phyloP scores from a whole-genome alignment of 2,113 vertebrate species.

The Vombatus ursinus region DNA sequence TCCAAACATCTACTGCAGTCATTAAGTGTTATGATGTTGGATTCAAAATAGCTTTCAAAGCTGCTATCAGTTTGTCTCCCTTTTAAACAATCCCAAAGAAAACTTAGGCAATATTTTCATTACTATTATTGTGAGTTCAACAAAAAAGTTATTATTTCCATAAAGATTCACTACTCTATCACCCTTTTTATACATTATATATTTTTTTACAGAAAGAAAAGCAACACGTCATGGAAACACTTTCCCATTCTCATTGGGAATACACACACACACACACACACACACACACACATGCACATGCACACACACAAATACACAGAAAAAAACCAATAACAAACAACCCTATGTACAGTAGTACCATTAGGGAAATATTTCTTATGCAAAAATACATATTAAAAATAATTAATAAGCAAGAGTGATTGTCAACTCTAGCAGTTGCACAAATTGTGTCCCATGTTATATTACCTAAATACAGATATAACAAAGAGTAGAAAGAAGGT shows the following conservation, averaged over 20 bases:
- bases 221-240: background rate
- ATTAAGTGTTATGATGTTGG: slow-evolving; percentile 46
- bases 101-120: slow-evolving; percentile 42
- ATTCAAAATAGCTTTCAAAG: slow-evolving; percentile 61
- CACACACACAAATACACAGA: background rate
- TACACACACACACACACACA: background rate
- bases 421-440: background rate
- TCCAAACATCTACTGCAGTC: slow-evolving; percentile 63
- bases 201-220: slow-evolving; percentile 50
- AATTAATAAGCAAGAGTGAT: background rate
- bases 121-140: slow-evolving; percentile 39
- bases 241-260: background rate
- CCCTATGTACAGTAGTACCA: background rate
- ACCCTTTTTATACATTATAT: background rate
- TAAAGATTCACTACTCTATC: background rate
- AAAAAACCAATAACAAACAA: background rate
- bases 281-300: background rate
- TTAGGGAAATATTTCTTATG: background rate
- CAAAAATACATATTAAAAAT: slow-evolving; percentile 37
- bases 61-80: slow-evolving; percentile 57
- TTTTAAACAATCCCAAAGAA: slow-evolving; percentile 63
- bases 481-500: background rate
- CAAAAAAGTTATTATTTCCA: slow-evolving; percentile 41
- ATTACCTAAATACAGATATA: background rate
- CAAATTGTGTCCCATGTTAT: background rate